A percentile compares a stretch with the other conserved stretches of the same genome.
Conservation (phyloP, 2,113 vertebrate genomes). For the Neoarius graeffei region DNA sequence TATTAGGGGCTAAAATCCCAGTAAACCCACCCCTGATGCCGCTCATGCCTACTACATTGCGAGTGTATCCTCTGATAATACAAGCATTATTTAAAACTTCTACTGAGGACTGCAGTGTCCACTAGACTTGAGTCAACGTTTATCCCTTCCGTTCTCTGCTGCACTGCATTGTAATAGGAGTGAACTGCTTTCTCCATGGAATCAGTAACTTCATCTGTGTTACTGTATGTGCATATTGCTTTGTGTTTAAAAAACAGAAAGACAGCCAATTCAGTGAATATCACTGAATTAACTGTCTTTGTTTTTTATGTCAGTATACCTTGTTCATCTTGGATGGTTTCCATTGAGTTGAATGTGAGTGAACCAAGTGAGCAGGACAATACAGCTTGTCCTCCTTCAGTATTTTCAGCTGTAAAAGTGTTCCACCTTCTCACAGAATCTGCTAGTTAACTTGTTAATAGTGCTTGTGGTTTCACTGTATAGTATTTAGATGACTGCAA, state of each 20-base stretch:
- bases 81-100: neutral
- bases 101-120: neutral
- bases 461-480: neutral
- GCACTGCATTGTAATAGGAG: neutral
- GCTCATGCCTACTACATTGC: neutral
- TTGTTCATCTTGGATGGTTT: neutral
- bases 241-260: neutral
- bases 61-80: neutral
- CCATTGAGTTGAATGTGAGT: neutral
- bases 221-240: neutral
- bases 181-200: neutral
- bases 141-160: neutral
- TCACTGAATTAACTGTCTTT: neutral
- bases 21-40: neutral
- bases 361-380: neutral
- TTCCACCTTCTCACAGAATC: neutral
- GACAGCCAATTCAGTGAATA: too few species aligned
- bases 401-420: neutral
- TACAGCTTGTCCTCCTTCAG: neutral
- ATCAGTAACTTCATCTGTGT: neutral
- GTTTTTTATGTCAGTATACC: neutral
- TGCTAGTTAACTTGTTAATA: neutral
- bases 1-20: neutral
- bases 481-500: too few species aligned
- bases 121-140: neutral